Evolutionary conservation across 2,797 vertebrate species (phyloP).

Genomic region (Acipenser ruthenus): DNA sequence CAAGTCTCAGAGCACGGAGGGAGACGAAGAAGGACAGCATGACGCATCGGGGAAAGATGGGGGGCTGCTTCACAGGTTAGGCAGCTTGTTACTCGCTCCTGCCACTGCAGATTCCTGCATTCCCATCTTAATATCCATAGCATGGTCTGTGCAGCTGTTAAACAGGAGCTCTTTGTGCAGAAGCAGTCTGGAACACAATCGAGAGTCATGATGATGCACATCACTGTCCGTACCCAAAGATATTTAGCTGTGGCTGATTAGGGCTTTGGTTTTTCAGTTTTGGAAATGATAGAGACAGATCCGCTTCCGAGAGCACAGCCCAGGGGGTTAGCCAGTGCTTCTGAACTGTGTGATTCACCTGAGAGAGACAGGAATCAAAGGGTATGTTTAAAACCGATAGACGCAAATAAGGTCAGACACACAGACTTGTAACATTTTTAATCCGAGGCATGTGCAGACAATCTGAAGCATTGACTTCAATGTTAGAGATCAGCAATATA

Average conservation of each 20-base stretch:
- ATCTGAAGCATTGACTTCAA: too few relatives aligned
- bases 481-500: too few relatives aligned
- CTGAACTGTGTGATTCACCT: background rate
- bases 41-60: conserved; percentile 62
- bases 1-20: conserved; percentile 68
- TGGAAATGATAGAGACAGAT: conserved; percentile 4
- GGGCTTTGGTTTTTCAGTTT: background rate
- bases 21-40: conserved; percentile 74
- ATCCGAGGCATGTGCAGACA: too few relatives aligned
- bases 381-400: too few relatives aligned
- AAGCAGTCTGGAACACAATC: background rate
- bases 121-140: background rate
- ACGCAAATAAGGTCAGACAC: too few relatives aligned
- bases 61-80: conserved; percentile 77
- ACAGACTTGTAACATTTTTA: too few relatives aligned
- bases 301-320: background rate
- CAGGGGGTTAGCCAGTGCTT: background rate
- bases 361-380: too few relatives aligned
- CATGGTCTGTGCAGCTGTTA: too few relatives aligned
- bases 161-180: too few relatives aligned
- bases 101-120: background rate
- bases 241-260: background rate
- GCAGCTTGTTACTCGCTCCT: conserved; percentile 20
- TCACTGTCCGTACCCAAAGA: background rate
- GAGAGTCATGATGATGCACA: background rate